Conservation (phyloP, 2,888 invertebrate species). For the Gryllus longicercus region DNA sequence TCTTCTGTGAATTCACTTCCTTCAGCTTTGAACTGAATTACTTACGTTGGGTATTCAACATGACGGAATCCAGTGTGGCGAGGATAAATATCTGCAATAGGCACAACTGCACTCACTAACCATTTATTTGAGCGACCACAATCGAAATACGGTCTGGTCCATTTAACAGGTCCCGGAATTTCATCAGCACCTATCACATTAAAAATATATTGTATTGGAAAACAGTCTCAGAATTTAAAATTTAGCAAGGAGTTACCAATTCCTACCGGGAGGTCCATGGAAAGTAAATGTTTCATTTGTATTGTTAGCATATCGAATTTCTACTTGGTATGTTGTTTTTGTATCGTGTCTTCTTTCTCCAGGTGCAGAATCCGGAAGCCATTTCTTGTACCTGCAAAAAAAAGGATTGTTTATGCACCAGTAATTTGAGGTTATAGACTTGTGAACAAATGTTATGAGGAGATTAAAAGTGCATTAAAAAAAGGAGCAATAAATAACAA, state of each 20-base stretch:
- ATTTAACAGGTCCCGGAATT: constrained; percentile 86
- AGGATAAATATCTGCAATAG: constrained; percentile 93
- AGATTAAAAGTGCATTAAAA: too few species aligned
- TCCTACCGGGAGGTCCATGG: constrained; percentile 76
- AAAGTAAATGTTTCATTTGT: constrained; percentile 96
- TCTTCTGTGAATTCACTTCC: too few species aligned
- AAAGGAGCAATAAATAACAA: too few species aligned
- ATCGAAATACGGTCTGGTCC: constrained; percentile 94
- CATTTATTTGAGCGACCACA: constrained; percentile 94
- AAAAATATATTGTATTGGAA: not conserved
- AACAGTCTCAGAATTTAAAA: too few species aligned
- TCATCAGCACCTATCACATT: constrained; percentile 70
- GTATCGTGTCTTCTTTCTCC: constrained; percentile 79
- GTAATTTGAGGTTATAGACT: not conserved
- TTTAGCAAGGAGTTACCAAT: too few species aligned
- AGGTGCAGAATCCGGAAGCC: constrained; percentile 82
- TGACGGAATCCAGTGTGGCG: constrained; percentile 89
- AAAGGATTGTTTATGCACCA: not conserved
- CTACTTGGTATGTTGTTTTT: constrained; percentile 89
- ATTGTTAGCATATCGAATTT: constrained; percentile 89
- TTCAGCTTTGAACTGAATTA: constrained; percentile 38
- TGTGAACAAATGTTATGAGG: not conserved
- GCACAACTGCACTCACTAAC: constrained; percentile 90
- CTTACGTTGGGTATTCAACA: constrained; percentile 89
- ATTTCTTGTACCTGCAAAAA: constrained; percentile 64